These are phyloP conservation scores for Orestias chungarensis DNA, from an alignment of 2,797 vertebrate genomes.

Conservation along the genomic window DNA sequence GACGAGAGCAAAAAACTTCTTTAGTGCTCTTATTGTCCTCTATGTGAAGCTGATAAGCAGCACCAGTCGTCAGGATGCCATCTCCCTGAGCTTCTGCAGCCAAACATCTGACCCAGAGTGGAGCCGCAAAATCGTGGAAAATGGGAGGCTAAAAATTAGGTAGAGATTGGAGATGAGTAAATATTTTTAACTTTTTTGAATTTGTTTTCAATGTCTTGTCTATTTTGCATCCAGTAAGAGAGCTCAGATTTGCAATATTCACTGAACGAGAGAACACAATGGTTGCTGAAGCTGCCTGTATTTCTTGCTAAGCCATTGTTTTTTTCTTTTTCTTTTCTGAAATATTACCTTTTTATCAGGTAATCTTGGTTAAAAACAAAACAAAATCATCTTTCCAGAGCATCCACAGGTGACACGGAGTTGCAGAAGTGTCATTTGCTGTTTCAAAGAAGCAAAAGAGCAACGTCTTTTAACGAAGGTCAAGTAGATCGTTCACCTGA, in stretches of 20 bases:
- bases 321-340: neutral
- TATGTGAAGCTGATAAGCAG: constrained; percentile 43
- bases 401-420: neutral
- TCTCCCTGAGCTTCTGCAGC: constrained; percentile 29
- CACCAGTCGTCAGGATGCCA: constrained; percentile 14
- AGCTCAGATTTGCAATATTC: neutral
- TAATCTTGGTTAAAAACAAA: constrained; percentile 3
- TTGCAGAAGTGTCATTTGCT: constrained; percentile 8
- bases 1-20: constrained; percentile 33
- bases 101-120: constrained; percentile 33
- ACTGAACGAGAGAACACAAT: neutral
- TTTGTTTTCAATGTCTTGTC: neutral
- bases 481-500: constrained; percentile 21
- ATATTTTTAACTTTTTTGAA: constrained; percentile 1
- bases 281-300: neutral
- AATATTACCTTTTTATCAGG: constrained; percentile 20
- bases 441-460: constrained; percentile 3
- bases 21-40: constrained; percentile 54
- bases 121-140: constrained; percentile 12
- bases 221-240: constrained; percentile 1
- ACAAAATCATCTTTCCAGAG: constrained; percentile 5
- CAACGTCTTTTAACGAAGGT: neutral
- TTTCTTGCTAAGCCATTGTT: constrained; percentile 4
- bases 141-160: constrained; percentile 48
- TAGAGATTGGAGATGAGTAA: constrained; percentile 19